phyloP scores from a whole-genome alignment of 2,888 invertebrate species.

The Lasioglossum morio region DNA sequence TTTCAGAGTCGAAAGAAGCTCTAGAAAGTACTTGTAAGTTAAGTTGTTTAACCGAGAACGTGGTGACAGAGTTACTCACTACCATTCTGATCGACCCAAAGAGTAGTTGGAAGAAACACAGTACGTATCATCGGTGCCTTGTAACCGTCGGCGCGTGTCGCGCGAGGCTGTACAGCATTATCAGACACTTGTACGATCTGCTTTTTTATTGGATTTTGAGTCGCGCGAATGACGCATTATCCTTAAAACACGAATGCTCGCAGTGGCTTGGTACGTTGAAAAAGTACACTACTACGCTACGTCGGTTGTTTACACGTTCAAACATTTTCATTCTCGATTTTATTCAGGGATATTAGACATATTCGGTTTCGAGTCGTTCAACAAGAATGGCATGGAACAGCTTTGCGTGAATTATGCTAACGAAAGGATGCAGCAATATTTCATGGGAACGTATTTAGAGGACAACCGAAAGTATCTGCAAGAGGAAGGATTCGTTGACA shows the following conservation, averaged over 20 bases:
- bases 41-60: constrained; percentile 66
- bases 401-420: constrained; percentile 83
- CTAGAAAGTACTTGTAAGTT: constrained; percentile 73
- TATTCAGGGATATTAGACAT: constrained; percentile 81
- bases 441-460: constrained; percentile 78
- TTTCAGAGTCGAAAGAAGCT: constrained; percentile 75
- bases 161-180: constrained; percentile 82
- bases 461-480: constrained; percentile 74
- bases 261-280: constrained; percentile 76
- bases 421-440: constrained; percentile 81
- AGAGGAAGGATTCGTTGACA: constrained; percentile 77
- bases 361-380: constrained; percentile 83
- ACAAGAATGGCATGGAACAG: constrained; percentile 78
- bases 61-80: constrained; percentile 75
- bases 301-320: not conserved
- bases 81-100: constrained; percentile 78
- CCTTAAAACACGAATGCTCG: constrained; percentile 64
- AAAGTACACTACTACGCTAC: not conserved
- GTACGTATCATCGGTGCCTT: constrained; percentile 78
- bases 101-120: constrained; percentile 71
- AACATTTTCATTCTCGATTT: not conserved
- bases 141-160: constrained; percentile 80
- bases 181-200: constrained; percentile 82
- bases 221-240: constrained; percentile 74
- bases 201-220: constrained; percentile 82